Conservation (phyloP, 2,797 vertebrate genomes). For the Xiphorhynchus erythropygius region DNA sequence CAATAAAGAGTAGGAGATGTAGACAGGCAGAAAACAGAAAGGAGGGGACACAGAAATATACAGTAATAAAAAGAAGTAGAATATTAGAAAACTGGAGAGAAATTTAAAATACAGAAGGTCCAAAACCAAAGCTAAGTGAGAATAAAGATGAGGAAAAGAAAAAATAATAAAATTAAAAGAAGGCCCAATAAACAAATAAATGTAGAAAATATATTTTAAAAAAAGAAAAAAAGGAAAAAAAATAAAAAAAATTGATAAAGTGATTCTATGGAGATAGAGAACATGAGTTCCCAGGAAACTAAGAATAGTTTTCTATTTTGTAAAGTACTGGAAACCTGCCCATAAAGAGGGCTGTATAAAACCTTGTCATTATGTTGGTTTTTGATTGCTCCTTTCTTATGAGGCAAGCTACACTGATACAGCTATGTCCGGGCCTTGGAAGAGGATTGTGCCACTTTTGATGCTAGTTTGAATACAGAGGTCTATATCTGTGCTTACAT, state of each 20-base stretch:
- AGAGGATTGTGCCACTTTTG: neutral
- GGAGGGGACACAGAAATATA: neutral
- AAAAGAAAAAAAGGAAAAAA: neutral
- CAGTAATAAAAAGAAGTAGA: neutral
- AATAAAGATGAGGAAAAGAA: neutral
- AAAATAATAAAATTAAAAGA: neutral
- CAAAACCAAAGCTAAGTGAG: neutral
- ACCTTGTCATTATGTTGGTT: neutral
- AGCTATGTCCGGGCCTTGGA: neutral
- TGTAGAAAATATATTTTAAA: neutral
- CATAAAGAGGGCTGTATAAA: neutral
- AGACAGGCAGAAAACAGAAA: neutral
- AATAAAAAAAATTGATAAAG: neutral
- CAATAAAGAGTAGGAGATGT: neutral
- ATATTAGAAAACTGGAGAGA: neutral
- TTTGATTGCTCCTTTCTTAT: neutral
- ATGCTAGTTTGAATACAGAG: neutral
- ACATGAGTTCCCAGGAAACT: neutral
- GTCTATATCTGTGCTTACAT: neutral
- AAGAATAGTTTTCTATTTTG: neutral
- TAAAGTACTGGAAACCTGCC: neutral
- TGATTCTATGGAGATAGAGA: neutral
- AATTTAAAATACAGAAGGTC: neutral
- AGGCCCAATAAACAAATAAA: neutral
- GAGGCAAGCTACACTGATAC: neutral